A percentile compares a stretch with the other conserved stretches of the same genome.
Evolutionary conservation across 2,797 vertebrate species (phyloP).

Genomic region (Platyrinchus mystaceus): DNA sequence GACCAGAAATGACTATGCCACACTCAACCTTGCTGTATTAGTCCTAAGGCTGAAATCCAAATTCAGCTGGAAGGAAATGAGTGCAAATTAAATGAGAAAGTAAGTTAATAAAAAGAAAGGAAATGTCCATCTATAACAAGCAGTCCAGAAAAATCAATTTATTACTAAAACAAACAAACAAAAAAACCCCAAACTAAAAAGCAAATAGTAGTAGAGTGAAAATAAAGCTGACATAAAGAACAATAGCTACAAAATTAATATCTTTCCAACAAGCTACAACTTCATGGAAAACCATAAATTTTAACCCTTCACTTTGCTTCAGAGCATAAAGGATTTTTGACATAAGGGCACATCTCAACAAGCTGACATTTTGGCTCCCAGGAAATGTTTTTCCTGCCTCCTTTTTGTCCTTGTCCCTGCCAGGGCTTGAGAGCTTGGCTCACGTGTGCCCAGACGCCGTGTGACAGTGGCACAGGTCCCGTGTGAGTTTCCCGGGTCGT

Average conservation of each 20-base stretch:
- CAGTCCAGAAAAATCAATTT: neutral
- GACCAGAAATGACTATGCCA: neutral
- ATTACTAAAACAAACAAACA: neutral
- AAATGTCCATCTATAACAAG: neutral
- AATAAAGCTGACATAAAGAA: neutral
- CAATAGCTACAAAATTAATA: neutral
- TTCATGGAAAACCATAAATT: neutral
- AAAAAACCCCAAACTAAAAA: neutral
- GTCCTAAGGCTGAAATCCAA: neutral
- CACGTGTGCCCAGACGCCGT: accelerated
- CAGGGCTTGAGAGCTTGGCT: neutral
- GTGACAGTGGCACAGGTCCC: neutral
- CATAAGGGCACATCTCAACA: accelerated
- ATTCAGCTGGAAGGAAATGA: neutral
- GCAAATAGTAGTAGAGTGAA: neutral
- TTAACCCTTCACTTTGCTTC: neutral
- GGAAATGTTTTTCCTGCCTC: neutral
- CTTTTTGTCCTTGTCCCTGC: neutral
- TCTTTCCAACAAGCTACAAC: neutral
- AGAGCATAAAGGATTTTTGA: neutral
- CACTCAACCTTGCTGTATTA: neutral
- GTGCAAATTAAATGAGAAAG: neutral
- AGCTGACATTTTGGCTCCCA: neutral
- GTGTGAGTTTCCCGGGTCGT: accelerated
- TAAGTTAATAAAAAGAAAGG: neutral